phyloP scores from a whole-genome alignment of 2,113 vertebrate genomes.

The Mesocricetus auratus region DNA sequence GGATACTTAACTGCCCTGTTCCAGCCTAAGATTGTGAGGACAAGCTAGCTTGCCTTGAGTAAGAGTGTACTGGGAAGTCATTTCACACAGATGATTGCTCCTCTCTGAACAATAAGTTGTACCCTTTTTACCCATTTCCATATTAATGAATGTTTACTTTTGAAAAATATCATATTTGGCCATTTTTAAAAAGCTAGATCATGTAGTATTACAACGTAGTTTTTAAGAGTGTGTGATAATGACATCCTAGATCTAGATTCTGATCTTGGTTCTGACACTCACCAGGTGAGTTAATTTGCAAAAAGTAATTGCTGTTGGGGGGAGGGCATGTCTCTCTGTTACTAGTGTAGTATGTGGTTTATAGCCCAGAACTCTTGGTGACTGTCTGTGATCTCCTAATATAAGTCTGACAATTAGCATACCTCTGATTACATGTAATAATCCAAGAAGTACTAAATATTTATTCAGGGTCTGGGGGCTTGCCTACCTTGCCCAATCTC shows the following conservation, averaged over 20 bases:
- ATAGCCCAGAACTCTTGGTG: not conserved
- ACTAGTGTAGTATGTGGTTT: not conserved
- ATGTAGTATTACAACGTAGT: not conserved
- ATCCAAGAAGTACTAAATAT: not conserved
- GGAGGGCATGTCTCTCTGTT: not conserved
- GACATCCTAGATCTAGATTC: not conserved
- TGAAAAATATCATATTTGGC: not conserved
- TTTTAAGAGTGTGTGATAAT: not conserved
- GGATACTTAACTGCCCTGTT: not conserved
- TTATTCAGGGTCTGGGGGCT: not conserved
- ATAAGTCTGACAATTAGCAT: not conserved
- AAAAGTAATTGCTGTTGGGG: not conserved
- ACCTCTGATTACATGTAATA: not conserved
- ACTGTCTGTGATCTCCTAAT: not conserved
- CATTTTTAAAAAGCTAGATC: not conserved
- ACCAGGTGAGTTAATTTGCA: not conserved
- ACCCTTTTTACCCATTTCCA: not conserved
- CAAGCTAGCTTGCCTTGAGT: not conserved
- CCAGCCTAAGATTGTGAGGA: not conserved
- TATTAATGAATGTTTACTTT: slow-evolving; percentile 46
- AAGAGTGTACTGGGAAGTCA: not conserved
- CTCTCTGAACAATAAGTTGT: not conserved
- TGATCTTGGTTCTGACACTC: not conserved
- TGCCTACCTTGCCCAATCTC: not conserved
- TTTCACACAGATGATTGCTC: not conserved